phyloP scores from a whole-genome alignment of 2,888 invertebrate genomes.

The Clostera curtula region DNA sequence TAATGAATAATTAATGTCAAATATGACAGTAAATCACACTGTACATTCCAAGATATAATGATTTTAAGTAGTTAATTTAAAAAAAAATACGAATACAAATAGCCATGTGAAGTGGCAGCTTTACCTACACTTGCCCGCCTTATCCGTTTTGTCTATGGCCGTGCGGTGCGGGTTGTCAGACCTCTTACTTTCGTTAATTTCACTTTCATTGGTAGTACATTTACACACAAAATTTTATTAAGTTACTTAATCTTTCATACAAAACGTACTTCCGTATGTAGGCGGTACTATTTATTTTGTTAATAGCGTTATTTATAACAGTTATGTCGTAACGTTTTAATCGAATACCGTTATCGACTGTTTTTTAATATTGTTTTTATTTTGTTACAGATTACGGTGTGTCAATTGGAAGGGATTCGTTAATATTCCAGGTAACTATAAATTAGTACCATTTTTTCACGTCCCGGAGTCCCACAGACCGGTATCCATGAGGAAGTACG shows the following conservation, averaged over 20 bases:
- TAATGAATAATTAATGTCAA: too few species aligned
- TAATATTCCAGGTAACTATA: conserved; percentile 34
- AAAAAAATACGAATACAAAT: too few species aligned
- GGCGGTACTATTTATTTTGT: conserved; percentile 31
- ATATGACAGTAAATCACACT: too few species aligned
- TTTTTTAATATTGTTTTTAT: conserved; percentile 19
- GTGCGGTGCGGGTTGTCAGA: conserved; percentile 33
- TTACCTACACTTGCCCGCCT: conserved; percentile 31
- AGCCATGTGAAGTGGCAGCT: too few species aligned
- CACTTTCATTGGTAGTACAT: conserved; percentile 61
- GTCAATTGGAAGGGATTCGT: conserved; percentile 26
- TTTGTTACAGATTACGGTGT: conserved; percentile 35
- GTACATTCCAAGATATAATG: too few species aligned
- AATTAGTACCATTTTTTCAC: neutral
- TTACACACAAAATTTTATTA: conserved; percentile 36
- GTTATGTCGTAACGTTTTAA: conserved; percentile 4
- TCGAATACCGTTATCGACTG: conserved; percentile 8
- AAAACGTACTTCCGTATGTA: conserved; percentile 28
- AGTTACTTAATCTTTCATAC: conserved; percentile 44
- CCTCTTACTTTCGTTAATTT: conserved; percentile 62
- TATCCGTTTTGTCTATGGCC: conserved; percentile 43
- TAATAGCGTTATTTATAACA: conserved; percentile 15
- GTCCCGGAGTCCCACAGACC: too few species aligned
- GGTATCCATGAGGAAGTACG: too few species aligned
- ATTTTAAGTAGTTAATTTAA: too few species aligned